Conservation (phyloP, 2,888 invertebrate genomes). For the Bembecia ichneumoniformis region DNA sequence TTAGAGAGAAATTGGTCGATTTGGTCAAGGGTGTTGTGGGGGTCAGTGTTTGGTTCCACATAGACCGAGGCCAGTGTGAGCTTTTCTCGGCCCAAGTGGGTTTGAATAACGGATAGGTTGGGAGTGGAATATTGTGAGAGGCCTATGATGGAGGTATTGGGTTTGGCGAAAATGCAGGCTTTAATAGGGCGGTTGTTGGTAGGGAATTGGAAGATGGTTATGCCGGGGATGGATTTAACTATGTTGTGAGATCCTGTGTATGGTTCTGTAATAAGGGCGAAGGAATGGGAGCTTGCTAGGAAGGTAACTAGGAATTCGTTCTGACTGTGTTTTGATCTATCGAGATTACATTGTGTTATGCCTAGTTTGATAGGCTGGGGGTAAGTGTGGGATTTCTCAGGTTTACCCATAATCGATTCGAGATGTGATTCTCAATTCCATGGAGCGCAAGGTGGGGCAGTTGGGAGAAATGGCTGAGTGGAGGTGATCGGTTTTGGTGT, state of each 20-base stretch:
- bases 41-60: conserved; percentile 6
- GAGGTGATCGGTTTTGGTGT: too few relatives aligned
- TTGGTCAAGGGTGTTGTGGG: not conserved
- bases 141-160: not conserved
- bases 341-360: too few relatives aligned
- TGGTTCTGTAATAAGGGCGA: too few relatives aligned
- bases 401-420: too few relatives aligned
- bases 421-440: too few relatives aligned
- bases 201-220: conserved; percentile 5
- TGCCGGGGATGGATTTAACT: conserved; percentile 3
- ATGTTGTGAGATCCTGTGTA: conserved; percentile 2
- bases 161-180: conserved; percentile 6
- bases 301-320: too few relatives aligned
- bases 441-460: too few relatives aligned
- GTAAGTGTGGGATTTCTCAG: too few relatives aligned
- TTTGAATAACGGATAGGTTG: conserved; percentile 4
- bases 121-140: conserved; percentile 4
- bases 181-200: not conserved
- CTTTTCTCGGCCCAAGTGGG: not conserved
- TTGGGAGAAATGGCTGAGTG: too few relatives aligned
- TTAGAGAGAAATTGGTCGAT: conserved; percentile 3
- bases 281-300: too few relatives aligned
- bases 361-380: too few relatives aligned
- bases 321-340: too few relatives aligned
- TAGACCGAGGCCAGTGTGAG: conserved; percentile 8